These are phyloP conservation scores for Adelphocoris suturalis DNA, from an alignment of 2,888 invertebrate species.

Conservation along the genomic window DNA sequence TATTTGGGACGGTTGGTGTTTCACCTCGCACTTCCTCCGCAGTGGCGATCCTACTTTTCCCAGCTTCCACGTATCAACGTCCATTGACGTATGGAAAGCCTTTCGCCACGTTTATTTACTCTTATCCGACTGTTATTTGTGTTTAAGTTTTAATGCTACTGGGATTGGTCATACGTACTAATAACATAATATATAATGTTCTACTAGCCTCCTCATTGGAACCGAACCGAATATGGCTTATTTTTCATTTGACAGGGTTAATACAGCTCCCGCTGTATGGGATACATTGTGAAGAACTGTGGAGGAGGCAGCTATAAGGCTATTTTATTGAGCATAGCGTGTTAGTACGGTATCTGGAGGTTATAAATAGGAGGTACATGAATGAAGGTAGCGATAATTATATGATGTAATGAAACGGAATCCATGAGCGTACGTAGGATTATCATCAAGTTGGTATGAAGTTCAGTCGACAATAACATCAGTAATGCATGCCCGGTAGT, in stretches of 20 bases:
- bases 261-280: too few relatives aligned
- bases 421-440: neutral
- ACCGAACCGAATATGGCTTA: too few relatives aligned
- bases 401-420: neutral
- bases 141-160: too few relatives aligned
- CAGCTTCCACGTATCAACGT: neutral
- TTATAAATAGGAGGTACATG: neutral
- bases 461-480: neutral
- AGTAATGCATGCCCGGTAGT: neutral
- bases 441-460: neutral
- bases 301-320: too few relatives aligned
- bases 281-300: too few relatives aligned
- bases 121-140: neutral
- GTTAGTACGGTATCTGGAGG: too few relatives aligned
- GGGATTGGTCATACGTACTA: too few relatives aligned
- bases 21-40: constrained; percentile 44
- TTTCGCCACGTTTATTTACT: neutral
- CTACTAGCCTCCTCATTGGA: too few relatives aligned
- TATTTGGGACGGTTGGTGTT: constrained; percentile 68
- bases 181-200: too few relatives aligned
- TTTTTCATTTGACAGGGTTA: too few relatives aligned
- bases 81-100: neutral
- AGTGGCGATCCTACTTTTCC: constrained; percentile 46
- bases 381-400: neutral
- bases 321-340: too few relatives aligned